phyloP scores from a whole-genome alignment of 2,888 invertebrate species.

The Notodonta dromedarius region DNA sequence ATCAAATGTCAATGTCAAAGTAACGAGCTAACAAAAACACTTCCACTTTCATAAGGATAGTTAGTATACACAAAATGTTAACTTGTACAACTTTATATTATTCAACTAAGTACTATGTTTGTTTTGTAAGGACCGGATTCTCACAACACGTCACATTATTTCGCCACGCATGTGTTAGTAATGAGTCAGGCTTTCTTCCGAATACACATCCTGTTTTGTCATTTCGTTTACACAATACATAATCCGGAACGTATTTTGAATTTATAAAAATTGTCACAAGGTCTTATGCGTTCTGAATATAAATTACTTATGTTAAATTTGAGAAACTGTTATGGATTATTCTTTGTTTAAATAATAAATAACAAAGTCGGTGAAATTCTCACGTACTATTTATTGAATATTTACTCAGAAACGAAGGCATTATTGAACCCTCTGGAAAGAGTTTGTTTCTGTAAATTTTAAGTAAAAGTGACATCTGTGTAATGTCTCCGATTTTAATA shows the following conservation, averaged over 20 bases:
- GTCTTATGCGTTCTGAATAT: constrained; percentile 5
- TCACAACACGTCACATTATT: background rate
- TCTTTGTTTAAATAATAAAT: no score
- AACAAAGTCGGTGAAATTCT: no score
- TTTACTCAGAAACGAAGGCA: no score
- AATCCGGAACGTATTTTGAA: background rate
- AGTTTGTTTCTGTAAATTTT: no score
- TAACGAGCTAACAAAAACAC: no score
- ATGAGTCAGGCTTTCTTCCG: background rate
- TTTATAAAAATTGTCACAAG: constrained; percentile 5
- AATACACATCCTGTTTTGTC: constrained; percentile 5
- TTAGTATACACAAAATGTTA: no score
- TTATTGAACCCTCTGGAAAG: no score
- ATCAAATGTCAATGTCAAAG: no score
- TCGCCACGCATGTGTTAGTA: constrained; percentile 1
- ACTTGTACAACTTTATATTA: no score
- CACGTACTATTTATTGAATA: no score
- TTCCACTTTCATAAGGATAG: no score
- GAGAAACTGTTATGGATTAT: background rate
- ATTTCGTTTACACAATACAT: background rate
- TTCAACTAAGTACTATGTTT: no score
- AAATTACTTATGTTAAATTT: background rate
- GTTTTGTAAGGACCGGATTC: background rate
- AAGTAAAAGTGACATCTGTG: background rate
- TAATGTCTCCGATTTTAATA: background rate